Percentiles rank a stretch among this genome's conserved stretches.
Conservation (phyloP, 2,888 invertebrate species). For the Dorcus hopei region DNA sequence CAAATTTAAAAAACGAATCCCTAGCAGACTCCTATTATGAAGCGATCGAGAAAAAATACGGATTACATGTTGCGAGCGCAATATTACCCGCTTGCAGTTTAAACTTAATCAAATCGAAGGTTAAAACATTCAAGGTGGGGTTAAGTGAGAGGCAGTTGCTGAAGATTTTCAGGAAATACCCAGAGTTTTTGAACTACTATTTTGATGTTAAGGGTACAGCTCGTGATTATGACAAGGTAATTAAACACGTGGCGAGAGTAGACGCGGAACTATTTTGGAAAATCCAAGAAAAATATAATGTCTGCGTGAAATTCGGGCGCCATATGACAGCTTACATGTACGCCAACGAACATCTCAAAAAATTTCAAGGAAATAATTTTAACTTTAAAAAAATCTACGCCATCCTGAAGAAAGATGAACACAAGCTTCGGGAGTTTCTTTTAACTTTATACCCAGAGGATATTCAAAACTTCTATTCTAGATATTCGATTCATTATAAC, state of each 20-base stretch:
- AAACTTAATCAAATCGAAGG: slow-evolving; percentile 6
- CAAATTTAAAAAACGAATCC: too few relatives aligned
- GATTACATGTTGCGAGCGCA: slow-evolving; percentile 7
- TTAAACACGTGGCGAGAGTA: slow-evolving; percentile 6
- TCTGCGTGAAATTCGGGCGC: slow-evolving; percentile 6
- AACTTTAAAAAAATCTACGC: slow-evolving; percentile 1
- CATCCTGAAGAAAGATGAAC: not conserved
- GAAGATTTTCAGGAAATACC: slow-evolving; percentile 14
- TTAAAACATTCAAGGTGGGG: slow-evolving; percentile 6
- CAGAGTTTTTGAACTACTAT: slow-evolving; percentile 14
- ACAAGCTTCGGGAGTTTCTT: not conserved
- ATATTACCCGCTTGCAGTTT: slow-evolving; percentile 17
- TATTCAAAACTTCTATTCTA: not conserved
- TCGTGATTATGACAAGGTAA: not conserved
- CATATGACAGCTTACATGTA: slow-evolving; percentile 9
- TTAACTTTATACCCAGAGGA: slow-evolving; percentile 7
- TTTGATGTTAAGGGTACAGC: slow-evolving; percentile 3
- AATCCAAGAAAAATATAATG: slow-evolving; percentile 7
- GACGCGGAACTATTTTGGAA: slow-evolving; percentile 6
- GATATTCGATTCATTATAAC: not conserved
- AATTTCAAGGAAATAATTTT: not conserved
- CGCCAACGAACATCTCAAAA: not conserved
- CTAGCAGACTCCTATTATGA: too few relatives aligned
- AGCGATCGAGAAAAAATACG: too few relatives aligned
- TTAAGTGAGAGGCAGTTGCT: slow-evolving; percentile 12